phyloP scores from a whole-genome alignment of 2,113 vertebrate species.

The Paratilapia polleni region DNA sequence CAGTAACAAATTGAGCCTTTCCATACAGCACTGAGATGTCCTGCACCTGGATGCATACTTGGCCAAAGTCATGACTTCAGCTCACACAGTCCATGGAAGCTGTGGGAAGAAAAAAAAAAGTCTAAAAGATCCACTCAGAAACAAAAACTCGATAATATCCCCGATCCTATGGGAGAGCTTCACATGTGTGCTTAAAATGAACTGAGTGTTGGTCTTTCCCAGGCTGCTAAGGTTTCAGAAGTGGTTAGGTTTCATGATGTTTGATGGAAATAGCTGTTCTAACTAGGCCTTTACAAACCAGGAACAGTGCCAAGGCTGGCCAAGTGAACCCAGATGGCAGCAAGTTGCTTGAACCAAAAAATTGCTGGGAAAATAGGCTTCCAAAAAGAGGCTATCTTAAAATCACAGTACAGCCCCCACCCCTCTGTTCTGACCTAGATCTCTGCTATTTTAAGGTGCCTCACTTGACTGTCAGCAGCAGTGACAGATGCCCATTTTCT shows the following conservation, averaged over 20 bases:
- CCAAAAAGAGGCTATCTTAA: constrained; percentile 16
- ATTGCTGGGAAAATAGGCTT: constrained; percentile 57
- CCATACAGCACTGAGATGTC: constrained; percentile 31
- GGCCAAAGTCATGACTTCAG: constrained; percentile 66
- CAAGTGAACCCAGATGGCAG: constrained; percentile 76
- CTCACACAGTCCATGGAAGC: constrained; percentile 12
- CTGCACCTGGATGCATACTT: constrained; percentile 61
- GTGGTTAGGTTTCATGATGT: constrained; percentile 47
- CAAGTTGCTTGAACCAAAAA: constrained; percentile 38
- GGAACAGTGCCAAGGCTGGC: constrained; percentile 56
- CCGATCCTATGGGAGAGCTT: constrained; percentile 22
- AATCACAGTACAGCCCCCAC: background rate
- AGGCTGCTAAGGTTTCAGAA: constrained; percentile 63
- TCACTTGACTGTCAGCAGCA: constrained; percentile 29
- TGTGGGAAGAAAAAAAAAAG: constrained; percentile 14
- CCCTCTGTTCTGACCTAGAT: constrained; percentile 7
- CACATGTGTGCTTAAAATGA: constrained; percentile 23
- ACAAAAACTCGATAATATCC: constrained; percentile 23
- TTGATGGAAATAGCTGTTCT: constrained; percentile 64
- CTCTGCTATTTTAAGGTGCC: constrained; percentile 41
- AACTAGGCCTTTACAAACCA: constrained; percentile 49
- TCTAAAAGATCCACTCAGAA: constrained; percentile 22
- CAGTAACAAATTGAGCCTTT: constrained; percentile 68
- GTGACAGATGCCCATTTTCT: constrained; percentile 12
- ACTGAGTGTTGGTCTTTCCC: constrained; percentile 47